Evolutionary conservation across 2,797 vertebrate genomes (phyloP).

Genomic region (Pangasius mekongensis): DNA sequence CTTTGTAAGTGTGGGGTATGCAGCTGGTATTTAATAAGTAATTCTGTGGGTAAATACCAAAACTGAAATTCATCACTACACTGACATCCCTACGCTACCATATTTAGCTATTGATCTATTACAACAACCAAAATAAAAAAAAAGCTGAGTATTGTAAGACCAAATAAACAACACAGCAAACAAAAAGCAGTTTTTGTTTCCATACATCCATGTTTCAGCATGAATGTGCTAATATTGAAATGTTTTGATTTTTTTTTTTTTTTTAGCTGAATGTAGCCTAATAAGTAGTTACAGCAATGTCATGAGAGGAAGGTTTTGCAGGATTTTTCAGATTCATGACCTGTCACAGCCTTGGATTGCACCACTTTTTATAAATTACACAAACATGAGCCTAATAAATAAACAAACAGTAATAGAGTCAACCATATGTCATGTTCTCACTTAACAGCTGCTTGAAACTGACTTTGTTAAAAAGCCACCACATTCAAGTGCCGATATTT

Average conservation of each 20-base stretch:
- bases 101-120: background rate
- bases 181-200: background rate
- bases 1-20: background rate
- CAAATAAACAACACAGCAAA: background rate
- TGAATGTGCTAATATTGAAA: background rate
- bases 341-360: background rate
- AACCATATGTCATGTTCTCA: background rate
- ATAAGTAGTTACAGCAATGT: background rate
- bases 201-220: background rate
- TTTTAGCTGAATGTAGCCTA: background rate
- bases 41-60: background rate
- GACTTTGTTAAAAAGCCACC: slow-evolving; percentile 1
- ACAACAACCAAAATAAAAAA: background rate
- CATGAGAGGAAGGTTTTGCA: background rate
- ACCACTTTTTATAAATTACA: background rate
- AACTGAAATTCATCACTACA: background rate
- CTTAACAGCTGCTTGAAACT: background rate
- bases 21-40: background rate
- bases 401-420: background rate
- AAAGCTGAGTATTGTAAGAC: background rate
- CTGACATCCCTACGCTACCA: background rate
- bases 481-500: background rate
- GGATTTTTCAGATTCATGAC: background rate
- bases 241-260: background rate
- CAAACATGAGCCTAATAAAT: slow-evolving; percentile 10